A percentile compares a stretch with the other conserved stretches of the same genome.
Evolutionary conservation across 23 tunicate species (phyloP).

Genomic region (Styela plicata): DNA sequence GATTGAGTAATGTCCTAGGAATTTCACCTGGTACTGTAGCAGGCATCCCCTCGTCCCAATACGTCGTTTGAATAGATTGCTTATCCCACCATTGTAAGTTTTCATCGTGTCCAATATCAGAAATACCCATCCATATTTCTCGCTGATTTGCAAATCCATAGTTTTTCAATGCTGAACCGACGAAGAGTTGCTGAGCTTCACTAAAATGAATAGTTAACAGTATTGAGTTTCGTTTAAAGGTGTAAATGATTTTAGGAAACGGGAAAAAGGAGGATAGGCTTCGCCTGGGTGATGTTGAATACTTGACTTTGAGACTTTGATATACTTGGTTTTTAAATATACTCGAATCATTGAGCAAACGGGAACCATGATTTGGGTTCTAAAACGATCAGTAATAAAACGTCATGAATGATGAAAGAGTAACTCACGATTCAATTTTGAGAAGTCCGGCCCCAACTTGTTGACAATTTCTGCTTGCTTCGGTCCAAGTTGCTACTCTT

Average conservation of each 20-base stretch:
- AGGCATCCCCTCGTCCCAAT: conserved; percentile 51
- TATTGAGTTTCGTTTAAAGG: too few relatives aligned
- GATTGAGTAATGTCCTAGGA: not conserved
- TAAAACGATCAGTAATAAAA: too few relatives aligned
- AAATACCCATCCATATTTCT: conserved; percentile 57
- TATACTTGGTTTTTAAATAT: too few relatives aligned
- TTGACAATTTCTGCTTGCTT: conserved; percentile 53
- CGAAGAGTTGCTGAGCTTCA: conserved; percentile 30
- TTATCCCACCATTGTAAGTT: conserved; percentile 63
- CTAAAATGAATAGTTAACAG: too few relatives aligned
- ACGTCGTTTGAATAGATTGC: conserved; percentile 27
- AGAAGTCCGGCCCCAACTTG: conserved; percentile 62
- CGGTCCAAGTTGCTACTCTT: conserved; percentile 55
- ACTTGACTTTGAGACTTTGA: too few relatives aligned
- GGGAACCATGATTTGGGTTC: too few relatives aligned
- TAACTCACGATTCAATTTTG: conserved; percentile 55
- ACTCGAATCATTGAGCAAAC: too few relatives aligned
- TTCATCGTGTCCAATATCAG: conserved; percentile 79
- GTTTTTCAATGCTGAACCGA: conserved; percentile 47
- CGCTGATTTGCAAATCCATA: conserved; percentile 37
- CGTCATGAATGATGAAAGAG: too few relatives aligned
- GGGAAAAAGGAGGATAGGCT: too few relatives aligned
- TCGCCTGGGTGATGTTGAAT: too few relatives aligned
- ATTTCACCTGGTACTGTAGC: conserved; percentile 26
- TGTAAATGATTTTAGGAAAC: too few relatives aligned